These are phyloP conservation scores for Myiotriccus ornatus DNA, from an alignment of 2,797 vertebrate genomes.

Conservation along the genomic window DNA sequence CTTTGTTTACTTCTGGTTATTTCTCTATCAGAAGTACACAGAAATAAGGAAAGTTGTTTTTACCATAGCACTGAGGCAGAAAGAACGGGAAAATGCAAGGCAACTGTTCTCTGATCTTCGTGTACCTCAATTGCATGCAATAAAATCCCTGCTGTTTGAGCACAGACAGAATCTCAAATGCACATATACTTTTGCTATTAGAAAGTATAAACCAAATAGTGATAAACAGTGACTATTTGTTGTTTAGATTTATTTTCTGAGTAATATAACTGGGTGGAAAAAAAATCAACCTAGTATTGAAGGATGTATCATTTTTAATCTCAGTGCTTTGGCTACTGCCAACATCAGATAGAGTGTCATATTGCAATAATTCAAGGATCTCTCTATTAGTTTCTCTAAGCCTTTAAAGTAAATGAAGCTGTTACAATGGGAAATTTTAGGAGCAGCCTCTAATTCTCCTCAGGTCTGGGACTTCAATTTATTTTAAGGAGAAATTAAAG, in stretches of 20 bases:
- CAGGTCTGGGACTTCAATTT: conserved; percentile 66
- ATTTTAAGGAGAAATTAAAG: conserved; percentile 72
- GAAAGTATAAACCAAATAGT: conserved; percentile 77
- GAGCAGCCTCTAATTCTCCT: conserved; percentile 67
- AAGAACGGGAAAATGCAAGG: conserved; percentile 66
- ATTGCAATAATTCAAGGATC: conserved; percentile 80
- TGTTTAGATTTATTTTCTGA: conserved; percentile 78
- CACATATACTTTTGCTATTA: conserved; percentile 71
- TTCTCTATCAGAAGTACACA: conserved; percentile 3
- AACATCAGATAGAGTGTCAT: conserved; percentile 74
- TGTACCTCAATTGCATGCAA: conserved; percentile 69
- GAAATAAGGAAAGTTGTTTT: conserved; percentile 33
- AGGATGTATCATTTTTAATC: conserved; percentile 82
- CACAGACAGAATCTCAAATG: conserved; percentile 68
- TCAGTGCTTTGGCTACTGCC: conserved; percentile 74
- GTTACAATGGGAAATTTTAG: conserved; percentile 63
- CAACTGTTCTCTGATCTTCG: conserved; percentile 64
- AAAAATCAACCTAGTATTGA: conserved; percentile 60
- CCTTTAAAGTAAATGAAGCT: conserved; percentile 77
- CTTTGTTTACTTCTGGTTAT: background rate
- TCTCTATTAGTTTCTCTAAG: conserved; percentile 78
- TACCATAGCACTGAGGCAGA: conserved; percentile 23
- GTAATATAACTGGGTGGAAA: conserved; percentile 67
- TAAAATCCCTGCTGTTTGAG: conserved; percentile 72
- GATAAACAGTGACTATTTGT: conserved; percentile 74